These are phyloP conservation scores for Burhinus bistriatus DNA, from an alignment of 2,113 vertebrate genomes.

Conservation along the genomic window DNA sequence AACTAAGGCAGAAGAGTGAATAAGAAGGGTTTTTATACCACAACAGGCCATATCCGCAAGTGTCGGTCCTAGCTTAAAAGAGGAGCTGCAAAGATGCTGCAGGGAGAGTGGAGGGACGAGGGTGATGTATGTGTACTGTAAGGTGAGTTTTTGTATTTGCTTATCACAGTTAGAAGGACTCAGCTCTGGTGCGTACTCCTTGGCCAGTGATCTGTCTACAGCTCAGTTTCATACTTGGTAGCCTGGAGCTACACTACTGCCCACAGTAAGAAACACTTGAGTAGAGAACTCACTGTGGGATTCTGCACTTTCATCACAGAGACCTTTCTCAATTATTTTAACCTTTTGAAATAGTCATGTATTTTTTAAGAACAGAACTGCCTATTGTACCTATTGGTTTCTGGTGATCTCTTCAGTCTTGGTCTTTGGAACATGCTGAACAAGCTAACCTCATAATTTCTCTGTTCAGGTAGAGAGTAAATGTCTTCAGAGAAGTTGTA, in stretches of 20 bases:
- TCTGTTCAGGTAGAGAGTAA: neutral
- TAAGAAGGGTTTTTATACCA: neutral
- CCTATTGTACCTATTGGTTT: neutral
- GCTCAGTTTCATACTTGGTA: neutral
- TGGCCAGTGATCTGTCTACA: neutral
- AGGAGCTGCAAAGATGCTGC: neutral
- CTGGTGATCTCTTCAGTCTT: neutral
- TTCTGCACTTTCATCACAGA: neutral
- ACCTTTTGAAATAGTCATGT: neutral
- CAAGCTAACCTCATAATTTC: neutral
- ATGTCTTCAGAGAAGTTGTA: neutral
- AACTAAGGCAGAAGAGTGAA: neutral
- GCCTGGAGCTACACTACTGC: neutral
- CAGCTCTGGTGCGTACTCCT: neutral
- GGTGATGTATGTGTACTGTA: neutral
- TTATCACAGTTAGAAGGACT: neutral
- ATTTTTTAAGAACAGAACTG: neutral
- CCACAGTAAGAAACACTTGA: neutral
- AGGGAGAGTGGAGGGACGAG: neutral
- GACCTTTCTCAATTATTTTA: neutral
- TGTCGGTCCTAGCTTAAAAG: neutral
- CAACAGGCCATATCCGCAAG: accelerated
- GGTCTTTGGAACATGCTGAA: neutral
- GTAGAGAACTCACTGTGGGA: neutral
- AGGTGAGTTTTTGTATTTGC: neutral